Percentiles rank a stretch among this genome's conserved stretches.
Conservation (phyloP, 2,888 invertebrate genomes). For the Stegophylla sp. region DNA sequence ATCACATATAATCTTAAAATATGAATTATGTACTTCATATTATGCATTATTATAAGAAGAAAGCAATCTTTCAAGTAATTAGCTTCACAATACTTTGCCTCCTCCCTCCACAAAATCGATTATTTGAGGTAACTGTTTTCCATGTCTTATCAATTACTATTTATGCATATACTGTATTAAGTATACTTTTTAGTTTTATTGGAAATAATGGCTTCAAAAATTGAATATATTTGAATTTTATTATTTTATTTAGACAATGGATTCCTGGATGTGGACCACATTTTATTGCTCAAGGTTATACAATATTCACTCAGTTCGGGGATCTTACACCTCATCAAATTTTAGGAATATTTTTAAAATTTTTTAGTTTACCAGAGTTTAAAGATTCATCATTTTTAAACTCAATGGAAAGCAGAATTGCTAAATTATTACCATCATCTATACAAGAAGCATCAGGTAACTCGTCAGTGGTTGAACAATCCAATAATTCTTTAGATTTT, state of each 20-base stretch:
- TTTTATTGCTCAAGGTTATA: conserved; percentile 48
- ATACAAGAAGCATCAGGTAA: background rate
- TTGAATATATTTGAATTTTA: background rate
- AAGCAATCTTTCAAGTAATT: too few species aligned
- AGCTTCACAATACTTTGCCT: too few species aligned
- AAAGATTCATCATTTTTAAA: conserved; percentile 52
- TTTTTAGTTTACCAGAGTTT: conserved; percentile 39
- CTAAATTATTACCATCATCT: conserved; percentile 36
- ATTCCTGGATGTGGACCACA: conserved; percentile 55
- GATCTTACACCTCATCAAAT: conserved; percentile 49
- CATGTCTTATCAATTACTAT: background rate
- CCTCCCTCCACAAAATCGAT: too few species aligned
- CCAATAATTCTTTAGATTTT: conserved; percentile 2
- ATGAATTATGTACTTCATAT: too few species aligned
- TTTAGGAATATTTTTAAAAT: conserved; percentile 38
- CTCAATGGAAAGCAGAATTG: conserved; percentile 46
- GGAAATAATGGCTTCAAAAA: background rate
- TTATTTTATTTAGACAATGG: conserved; percentile 40
- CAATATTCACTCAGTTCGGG: conserved; percentile 52
- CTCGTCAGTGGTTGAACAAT: background rate
- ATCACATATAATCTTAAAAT: too few species aligned
- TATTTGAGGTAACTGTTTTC: too few species aligned
- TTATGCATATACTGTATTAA: background rate
- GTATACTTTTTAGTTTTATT: background rate
- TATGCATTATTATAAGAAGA: too few species aligned